A percentile compares a stretch with the other conserved stretches of the same genome.
Conservation (phyloP, 2,797 vertebrate species). For the Sciurus carolinensis region DNA sequence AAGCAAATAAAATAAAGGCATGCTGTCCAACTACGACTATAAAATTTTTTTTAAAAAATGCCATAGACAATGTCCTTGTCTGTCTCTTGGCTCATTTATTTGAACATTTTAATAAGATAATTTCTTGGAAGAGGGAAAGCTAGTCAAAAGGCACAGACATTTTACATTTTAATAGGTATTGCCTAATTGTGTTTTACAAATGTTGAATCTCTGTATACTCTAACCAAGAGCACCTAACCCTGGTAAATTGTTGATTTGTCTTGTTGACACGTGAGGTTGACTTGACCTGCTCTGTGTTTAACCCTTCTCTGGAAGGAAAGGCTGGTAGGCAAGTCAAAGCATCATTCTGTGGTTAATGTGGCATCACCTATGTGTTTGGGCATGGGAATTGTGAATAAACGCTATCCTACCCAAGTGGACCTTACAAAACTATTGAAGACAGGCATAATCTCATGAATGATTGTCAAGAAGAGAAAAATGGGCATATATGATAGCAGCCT, state of each 20-base stretch:
- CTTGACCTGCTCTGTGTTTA: background rate
- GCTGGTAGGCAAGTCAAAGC: background rate
- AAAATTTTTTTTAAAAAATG: too few species aligned
- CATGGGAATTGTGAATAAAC: background rate
- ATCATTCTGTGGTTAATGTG: background rate
- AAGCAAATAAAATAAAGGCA: too few species aligned
- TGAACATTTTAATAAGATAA: slow-evolving; percentile 16
- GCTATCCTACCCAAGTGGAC: background rate
- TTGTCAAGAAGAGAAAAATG: background rate
- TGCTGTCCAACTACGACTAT: too few species aligned
- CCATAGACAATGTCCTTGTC: background rate
- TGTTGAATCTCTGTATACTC: background rate
- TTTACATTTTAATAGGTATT: slow-evolving; percentile 52
- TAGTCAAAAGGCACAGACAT: background rate
- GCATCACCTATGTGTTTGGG: background rate
- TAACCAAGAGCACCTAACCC: slow-evolving; percentile 15
- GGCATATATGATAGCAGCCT: background rate
- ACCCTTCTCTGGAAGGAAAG: background rate
- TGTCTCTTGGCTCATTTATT: background rate
- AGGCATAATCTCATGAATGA: background rate
- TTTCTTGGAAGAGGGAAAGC: slow-evolving; percentile 7
- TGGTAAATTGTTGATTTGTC: slow-evolving; percentile 57
- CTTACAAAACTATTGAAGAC: background rate
- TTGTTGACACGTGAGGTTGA: background rate
- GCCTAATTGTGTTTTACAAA: slow-evolving; percentile 59